phyloP scores from a whole-genome alignment of 1,140 invertebrate genomes.

The Penaeus japonicus region DNA sequence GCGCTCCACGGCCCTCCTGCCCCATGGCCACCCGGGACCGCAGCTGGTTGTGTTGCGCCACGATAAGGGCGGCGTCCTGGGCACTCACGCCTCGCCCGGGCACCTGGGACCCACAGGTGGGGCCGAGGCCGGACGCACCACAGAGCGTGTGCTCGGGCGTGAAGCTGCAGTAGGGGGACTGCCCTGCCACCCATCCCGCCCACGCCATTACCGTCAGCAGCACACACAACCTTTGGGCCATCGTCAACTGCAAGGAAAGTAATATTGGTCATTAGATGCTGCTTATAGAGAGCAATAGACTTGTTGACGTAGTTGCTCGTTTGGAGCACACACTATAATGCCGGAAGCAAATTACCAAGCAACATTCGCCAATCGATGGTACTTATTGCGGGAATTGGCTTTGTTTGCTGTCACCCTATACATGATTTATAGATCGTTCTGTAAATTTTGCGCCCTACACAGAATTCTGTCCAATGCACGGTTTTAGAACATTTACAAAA shows the following conservation, averaged over 20 bases:
- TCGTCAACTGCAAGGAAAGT: conserved; percentile 28
- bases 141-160: conserved; percentile 42
- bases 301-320: too few species aligned
- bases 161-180: conserved; percentile 32
- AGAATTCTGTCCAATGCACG: too few species aligned
- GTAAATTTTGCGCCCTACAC: too few species aligned
- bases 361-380: too few species aligned
- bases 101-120: conserved; percentile 45
- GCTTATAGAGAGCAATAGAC: too few species aligned
- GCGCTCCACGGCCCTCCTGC: conserved; percentile 69
- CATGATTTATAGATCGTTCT: too few species aligned
- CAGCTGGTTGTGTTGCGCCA: conserved; percentile 74
- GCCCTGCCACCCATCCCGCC: neutral
- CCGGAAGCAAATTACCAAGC: too few species aligned
- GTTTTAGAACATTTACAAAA: too few species aligned
- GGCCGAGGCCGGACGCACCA: neutral
- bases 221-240: conserved; percentile 12
- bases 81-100: conserved; percentile 31
- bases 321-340: too few species aligned
- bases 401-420: too few species aligned
- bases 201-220: conserved; percentile 23
- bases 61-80: conserved; percentile 34
- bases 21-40: conserved; percentile 81
- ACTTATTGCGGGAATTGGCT: too few species aligned
- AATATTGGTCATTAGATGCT: neutral